These are phyloP conservation scores for Saturnia pavonia DNA, from an alignment of 2,888 invertebrate genomes.

Conservation along the genomic window DNA sequence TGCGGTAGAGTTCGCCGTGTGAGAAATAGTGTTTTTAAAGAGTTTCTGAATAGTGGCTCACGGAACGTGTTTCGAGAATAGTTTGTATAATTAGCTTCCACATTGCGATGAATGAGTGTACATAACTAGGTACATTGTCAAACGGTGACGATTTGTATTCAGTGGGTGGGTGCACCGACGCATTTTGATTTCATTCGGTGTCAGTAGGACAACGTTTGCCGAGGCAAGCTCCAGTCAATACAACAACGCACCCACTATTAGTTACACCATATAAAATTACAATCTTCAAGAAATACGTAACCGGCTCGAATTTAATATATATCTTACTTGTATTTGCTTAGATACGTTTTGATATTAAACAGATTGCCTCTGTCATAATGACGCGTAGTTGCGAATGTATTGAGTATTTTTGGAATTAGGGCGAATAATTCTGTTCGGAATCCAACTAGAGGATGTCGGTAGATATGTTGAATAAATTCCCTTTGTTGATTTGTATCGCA, in stretches of 20 bases:
- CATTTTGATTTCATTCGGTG: conserved; percentile 70
- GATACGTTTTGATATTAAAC: conserved; percentile 42
- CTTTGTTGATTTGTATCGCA: background rate
- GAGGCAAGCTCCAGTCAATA: conserved; percentile 45
- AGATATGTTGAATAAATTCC: conserved; percentile 5
- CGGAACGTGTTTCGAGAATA: conserved; percentile 57
- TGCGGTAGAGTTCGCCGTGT: conserved; percentile 64
- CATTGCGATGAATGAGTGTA: conserved; percentile 50
- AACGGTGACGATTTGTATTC: conserved; percentile 56
- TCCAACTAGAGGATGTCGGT: conserved; percentile 25
- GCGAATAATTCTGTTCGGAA: conserved; percentile 47
- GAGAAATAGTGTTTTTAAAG: conserved; percentile 54
- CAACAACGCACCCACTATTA: conserved; percentile 32
- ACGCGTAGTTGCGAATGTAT: conserved; percentile 36
- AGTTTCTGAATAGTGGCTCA: conserved; percentile 51
- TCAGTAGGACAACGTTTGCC: conserved; percentile 67
- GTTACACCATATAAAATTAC: conserved; percentile 58
- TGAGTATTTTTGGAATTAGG: conserved; percentile 52
- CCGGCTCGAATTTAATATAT: conserved; percentile 18
- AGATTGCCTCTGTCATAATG: conserved; percentile 43
- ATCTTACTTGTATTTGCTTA: conserved; percentile 20
- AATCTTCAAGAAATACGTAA: conserved; percentile 25
- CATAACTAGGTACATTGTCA: conserved; percentile 39
- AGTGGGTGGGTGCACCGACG: conserved; percentile 45
- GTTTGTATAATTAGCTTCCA: conserved; percentile 53